phyloP scores from a whole-genome alignment of 1,140 invertebrate species.

The Drosophila novamexicana region DNA sequence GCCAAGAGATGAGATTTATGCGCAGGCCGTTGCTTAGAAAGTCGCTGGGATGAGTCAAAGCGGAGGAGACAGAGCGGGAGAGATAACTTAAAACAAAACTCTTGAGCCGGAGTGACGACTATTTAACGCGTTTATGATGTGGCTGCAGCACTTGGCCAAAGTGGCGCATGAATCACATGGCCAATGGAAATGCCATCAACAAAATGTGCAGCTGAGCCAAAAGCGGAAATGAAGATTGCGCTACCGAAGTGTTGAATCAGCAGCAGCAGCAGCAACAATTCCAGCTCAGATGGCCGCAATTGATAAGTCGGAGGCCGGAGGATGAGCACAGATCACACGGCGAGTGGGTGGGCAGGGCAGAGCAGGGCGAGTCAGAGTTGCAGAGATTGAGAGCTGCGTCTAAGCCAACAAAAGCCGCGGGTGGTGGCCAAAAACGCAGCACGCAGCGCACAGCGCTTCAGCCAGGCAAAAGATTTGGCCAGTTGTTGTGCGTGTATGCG shows the following conservation, averaged over 20 bases:
- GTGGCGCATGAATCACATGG: slow-evolving; percentile 55
- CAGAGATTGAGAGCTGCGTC: slow-evolving; percentile 42
- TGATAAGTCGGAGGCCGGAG: slow-evolving; percentile 33
- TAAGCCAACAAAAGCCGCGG: slow-evolving; percentile 72
- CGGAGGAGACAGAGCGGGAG: not conserved
- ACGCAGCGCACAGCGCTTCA: slow-evolving; percentile 53
- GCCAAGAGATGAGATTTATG: slow-evolving; percentile 47
- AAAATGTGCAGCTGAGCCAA: slow-evolving; percentile 46
- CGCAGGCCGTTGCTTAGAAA: slow-evolving; percentile 54
- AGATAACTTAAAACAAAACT: not conserved
- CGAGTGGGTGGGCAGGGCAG: slow-evolving; percentile 54
- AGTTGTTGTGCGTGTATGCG: slow-evolving; percentile 9
- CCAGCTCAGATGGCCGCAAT: slow-evolving; percentile 48
- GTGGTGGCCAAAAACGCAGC: slow-evolving; percentile 61
- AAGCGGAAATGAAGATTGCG: slow-evolving; percentile 60
- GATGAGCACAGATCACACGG: slow-evolving; percentile 14
- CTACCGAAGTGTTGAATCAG: slow-evolving; percentile 73
- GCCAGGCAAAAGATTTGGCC: slow-evolving; percentile 33
- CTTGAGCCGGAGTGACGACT: slow-evolving; percentile 24
- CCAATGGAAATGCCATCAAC: slow-evolving; percentile 29
- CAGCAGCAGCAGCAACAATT: slow-evolving; percentile 23
- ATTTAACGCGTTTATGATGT: slow-evolving; percentile 19
- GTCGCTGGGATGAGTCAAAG: slow-evolving; percentile 63
- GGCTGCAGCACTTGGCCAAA: slow-evolving; percentile 39
- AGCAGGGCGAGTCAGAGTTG: not conserved